Conservation (phyloP, 2,888 invertebrate genomes). For the Candidula unifasciata region DNA sequence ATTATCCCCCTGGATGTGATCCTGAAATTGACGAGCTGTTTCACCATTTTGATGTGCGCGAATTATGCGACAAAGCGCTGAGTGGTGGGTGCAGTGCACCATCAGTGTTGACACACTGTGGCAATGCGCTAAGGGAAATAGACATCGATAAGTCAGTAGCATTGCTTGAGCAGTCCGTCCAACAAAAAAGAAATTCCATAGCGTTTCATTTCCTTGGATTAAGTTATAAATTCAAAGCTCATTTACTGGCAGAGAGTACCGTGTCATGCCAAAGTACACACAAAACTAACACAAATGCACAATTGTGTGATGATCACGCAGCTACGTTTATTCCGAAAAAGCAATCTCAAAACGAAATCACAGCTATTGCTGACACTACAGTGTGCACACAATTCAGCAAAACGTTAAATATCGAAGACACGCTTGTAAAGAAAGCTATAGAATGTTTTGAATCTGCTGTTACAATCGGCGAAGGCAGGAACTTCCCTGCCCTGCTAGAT, state of each 20-base stretch:
- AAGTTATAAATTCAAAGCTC: not conserved
- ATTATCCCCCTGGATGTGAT: not conserved
- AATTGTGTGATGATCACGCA: too few relatives aligned
- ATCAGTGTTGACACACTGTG: conserved; percentile 2
- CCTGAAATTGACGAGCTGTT: not conserved
- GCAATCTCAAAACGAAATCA: too few relatives aligned
- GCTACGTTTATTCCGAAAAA: too few relatives aligned
- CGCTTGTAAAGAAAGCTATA: too few relatives aligned
- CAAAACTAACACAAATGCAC: too few relatives aligned
- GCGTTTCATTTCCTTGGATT: not conserved
- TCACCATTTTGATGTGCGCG: not conserved
- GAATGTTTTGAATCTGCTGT: not conserved
- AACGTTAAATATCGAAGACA: too few relatives aligned
- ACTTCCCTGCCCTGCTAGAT: conserved; percentile 13
- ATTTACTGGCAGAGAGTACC: not conserved
- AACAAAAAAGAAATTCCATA: not conserved
- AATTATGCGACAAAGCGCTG: not conserved
- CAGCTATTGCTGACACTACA: too few relatives aligned
- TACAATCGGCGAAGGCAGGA: not conserved
- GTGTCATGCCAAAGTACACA: too few relatives aligned
- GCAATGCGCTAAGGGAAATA: not conserved
- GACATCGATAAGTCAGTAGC: not conserved
- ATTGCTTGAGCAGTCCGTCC: not conserved
- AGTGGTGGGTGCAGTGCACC: not conserved
- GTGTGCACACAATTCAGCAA: too few relatives aligned